phyloP scores from a whole-genome alignment of 2,797 vertebrate species.

The Pseudotriccus pelzelni region DNA sequence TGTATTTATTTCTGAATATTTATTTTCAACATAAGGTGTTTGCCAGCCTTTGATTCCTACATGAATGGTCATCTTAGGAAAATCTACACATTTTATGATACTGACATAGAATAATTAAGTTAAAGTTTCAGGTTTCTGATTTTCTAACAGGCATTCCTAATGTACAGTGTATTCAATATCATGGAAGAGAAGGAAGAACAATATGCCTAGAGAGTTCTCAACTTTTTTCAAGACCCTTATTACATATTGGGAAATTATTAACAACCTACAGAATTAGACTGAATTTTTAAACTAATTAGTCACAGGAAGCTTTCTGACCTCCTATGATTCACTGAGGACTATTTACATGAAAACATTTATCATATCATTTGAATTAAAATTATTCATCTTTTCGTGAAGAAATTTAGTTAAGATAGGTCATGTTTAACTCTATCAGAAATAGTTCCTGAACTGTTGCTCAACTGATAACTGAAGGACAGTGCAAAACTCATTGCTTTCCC shows the following conservation, averaged over 20 bases:
- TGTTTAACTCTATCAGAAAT: neutral
- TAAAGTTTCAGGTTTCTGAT: neutral
- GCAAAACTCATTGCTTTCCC: neutral
- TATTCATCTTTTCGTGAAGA: neutral
- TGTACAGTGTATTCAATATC: neutral
- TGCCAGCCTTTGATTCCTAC: neutral
- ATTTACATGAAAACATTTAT: neutral
- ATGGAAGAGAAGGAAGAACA: neutral
- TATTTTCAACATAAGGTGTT: neutral
- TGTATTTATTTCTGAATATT: neutral
- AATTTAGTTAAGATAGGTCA: neutral
- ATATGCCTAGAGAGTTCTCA: neutral
- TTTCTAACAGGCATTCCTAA: neutral
- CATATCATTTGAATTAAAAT: neutral
- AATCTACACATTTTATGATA: neutral
- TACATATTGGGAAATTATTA: neutral
- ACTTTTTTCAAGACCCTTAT: neutral
- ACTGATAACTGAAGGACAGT: neutral
- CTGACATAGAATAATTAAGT: neutral
- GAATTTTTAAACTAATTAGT: neutral
- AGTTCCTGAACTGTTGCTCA: neutral
- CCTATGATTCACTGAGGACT: neutral
- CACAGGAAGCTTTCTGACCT: neutral
- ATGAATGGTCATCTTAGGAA: neutral
- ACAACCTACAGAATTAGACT: neutral